Percentiles rank a stretch among this genome's conserved stretches.
These are phyloP conservation scores for Blennius ocellaris DNA, from an alignment of 2,113 vertebrate species.

Conservation along the genomic window DNA sequence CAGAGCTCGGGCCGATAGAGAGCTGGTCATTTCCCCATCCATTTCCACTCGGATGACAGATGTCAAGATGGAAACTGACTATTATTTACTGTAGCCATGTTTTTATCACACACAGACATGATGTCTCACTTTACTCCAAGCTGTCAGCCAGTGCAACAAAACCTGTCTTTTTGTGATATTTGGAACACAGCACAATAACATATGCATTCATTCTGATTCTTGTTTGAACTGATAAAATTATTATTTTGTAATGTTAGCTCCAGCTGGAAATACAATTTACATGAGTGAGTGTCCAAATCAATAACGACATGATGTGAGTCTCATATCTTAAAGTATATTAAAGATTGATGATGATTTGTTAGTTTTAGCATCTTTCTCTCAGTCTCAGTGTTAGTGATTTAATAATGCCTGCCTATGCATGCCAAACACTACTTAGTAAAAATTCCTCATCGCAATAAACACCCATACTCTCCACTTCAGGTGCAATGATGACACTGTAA, in stretches of 20 bases:
- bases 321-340: slow-evolving; percentile 27
- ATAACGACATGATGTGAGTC: slow-evolving; percentile 16
- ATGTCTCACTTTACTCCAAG: slow-evolving; percentile 82
- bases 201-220: slow-evolving; percentile 17
- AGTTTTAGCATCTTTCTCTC: slow-evolving; percentile 3
- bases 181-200: slow-evolving; percentile 12
- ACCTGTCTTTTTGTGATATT: slow-evolving; percentile 46
- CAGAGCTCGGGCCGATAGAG: slow-evolving; percentile 76
- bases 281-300: slow-evolving; percentile 5
- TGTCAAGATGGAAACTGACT: slow-evolving; percentile 81
- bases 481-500: slow-evolving; percentile 66
- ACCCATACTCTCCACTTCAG: slow-evolving; percentile 50
- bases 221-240: slow-evolving; percentile 2
- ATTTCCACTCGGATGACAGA: slow-evolving; percentile 82
- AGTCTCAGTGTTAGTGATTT: slow-evolving; percentile 26
- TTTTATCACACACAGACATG: slow-evolving; percentile 84
- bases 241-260: slow-evolving; percentile 1
- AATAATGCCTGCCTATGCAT: slow-evolving; percentile 40
- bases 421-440: slow-evolving; percentile 27
- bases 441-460: slow-evolving; percentile 44
- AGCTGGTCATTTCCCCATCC: slow-evolving; percentile 83
- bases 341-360: slow-evolving; percentile 9
- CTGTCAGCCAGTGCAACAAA: slow-evolving; percentile 65
- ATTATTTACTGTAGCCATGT: slow-evolving; percentile 81
- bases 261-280: background rate